Evolutionary conservation across 1,140 invertebrate species (phyloP), one percentile per base, ranked within the genome.

Genomic region (Parapsyche elsis): DNA sequence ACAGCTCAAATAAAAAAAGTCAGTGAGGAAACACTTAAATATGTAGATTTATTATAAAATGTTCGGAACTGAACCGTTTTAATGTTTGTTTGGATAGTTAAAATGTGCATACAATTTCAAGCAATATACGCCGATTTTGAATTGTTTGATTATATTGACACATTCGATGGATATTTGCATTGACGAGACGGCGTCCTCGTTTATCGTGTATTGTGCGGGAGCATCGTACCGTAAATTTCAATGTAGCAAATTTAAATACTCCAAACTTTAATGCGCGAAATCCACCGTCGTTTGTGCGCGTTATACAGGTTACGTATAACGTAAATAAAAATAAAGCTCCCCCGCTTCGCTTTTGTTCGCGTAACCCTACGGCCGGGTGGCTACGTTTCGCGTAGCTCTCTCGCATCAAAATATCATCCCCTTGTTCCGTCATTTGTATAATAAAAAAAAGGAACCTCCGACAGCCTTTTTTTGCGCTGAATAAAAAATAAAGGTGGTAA

Each of bases 401-500:
- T 61, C 64, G 26, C 76, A 61, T 77, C 76, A 74, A 80, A 79
- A 57, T 76, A 76, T 80, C 75, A 80, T 76, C 71, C 77, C 78
- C 61, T 73, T 79, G 73, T 76, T 76, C 75, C 74, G 74, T 80
- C 67, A 82, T 80, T 77, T 80, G 67, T 82, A 80, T 81, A 79
- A 81, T 79, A 78, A 76, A 78, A 81, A 78, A 71, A 53, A 19
- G 23, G 9, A 67, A 67, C 64, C 64, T 26, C 45, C 46, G 71
- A 71, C 38, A 73, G 71, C 23, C 71, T 80, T 76, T 80, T 73
- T 76, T 16, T 16, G 44, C 53, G 4, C n/a, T 77, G 79, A 78
- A 80, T 80, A 78, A 82, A 80, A 82, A 80, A 78, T 73, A 77
- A 80, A 80, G 81, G 81, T 80, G 79, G 71, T 80, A 82, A 79